Conservation (phyloP, 2,113 vertebrate genomes). For the Corythaixoides concolor region DNA sequence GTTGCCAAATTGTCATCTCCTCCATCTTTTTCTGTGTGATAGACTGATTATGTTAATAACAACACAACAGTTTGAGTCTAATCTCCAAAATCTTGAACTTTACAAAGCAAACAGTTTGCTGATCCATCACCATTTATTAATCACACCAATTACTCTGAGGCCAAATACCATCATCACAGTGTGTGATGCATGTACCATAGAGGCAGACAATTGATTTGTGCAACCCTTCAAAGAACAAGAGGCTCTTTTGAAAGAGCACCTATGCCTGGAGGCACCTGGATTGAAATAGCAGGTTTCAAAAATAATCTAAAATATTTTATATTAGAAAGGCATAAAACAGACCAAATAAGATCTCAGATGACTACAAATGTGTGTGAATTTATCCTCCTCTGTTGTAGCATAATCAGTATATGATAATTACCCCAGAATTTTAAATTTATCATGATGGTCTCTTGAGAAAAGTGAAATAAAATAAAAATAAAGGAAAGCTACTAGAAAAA, state of each 20-base stretch:
- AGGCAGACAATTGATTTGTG: neutral
- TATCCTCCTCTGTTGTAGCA: neutral
- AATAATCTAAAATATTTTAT: neutral
- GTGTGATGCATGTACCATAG: neutral
- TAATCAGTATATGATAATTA: neutral
- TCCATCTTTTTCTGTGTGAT: neutral
- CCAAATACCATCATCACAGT: neutral
- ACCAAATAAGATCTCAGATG: neutral
- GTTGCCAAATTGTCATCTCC: neutral
- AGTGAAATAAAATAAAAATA: neutral
- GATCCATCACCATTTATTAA: conserved; percentile 48
- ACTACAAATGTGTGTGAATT: neutral
- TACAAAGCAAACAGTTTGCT: conserved; percentile 47
- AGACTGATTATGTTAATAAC: neutral
- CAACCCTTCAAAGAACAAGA: conserved; percentile 3
- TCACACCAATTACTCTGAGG: neutral
- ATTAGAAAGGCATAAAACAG: neutral
- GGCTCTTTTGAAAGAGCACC: neutral
- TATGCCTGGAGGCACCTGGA: neutral
- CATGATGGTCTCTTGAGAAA: neutral
- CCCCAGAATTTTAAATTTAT: neutral
- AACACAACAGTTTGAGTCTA: neutral
- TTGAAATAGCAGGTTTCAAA: neutral
- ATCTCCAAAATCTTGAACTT: conserved; percentile 41
- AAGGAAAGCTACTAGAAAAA: neutral